phyloP scores from a whole-genome alignment of 2,888 invertebrate genomes.

The Kuschelorhynchus macadamiae region DNA sequence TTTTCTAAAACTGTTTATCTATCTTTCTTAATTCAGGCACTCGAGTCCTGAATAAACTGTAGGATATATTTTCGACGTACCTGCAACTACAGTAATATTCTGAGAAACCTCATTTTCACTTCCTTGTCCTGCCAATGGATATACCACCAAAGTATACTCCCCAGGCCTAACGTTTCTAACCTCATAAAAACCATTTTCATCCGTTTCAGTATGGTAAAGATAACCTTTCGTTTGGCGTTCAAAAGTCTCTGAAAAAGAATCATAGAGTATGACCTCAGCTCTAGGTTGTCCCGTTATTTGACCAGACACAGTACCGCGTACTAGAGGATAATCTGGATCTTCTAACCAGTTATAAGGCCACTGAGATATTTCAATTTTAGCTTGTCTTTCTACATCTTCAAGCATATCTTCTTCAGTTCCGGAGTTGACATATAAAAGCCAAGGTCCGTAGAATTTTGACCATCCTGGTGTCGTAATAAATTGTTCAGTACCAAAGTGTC shows the following conservation, averaged over 20 bases:
- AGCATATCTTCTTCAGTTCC: constrained; percentile 9
- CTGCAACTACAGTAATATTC: constrained; percentile 16
- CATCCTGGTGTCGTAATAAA: constrained; percentile 14
- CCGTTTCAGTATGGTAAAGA: constrained; percentile 12
- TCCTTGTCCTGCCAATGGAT: constrained; percentile 28
- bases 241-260: constrained; percentile 10
- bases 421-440: constrained; percentile 18
- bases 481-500: constrained; percentile 14
- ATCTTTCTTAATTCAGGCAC: too few species aligned
- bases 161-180: constrained; percentile 19
- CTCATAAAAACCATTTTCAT: constrained; percentile 10
- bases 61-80: too few species aligned
- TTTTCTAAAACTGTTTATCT: too few species aligned
- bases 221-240: constrained; percentile 30
- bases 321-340: constrained; percentile 11
- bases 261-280: constrained; percentile 6
- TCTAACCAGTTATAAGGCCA: constrained; percentile 26
- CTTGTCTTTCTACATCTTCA: constrained; percentile 14
- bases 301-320: constrained; percentile 5
- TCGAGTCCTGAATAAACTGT: too few species aligned
- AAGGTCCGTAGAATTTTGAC: constrained; percentile 26
- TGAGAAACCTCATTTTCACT: constrained; percentile 12
- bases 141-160: constrained; percentile 15
- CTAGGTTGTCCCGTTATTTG: constrained; percentile 1
- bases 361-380: constrained; percentile 11